Percentiles rank a stretch among this genome's conserved stretches.
Evolutionary conservation across 2,113 vertebrate species (phyloP).

Genomic region (Hypocryptadius cinnamomeus): DNA sequence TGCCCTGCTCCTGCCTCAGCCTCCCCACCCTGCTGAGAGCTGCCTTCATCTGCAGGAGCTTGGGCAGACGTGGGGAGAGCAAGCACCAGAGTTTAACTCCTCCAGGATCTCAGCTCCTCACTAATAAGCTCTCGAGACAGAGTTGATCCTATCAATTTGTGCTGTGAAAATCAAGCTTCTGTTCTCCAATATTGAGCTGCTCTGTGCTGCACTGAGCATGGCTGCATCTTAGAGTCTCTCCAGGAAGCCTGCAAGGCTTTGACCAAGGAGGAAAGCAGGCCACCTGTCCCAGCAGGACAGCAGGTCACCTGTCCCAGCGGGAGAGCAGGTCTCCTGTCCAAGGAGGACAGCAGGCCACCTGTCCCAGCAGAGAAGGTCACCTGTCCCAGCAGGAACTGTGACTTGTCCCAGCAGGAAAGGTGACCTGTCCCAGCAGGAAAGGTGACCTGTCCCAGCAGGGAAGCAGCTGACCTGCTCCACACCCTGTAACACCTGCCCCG

Average conservation of each 20-base stretch:
- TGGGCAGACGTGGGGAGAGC: not conserved
- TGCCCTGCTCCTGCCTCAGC: not conserved
- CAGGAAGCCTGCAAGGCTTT: not conserved
- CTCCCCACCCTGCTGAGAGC: not conserved
- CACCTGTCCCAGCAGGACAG: not conserved
- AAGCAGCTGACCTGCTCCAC: not conserved
- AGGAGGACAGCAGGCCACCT: not conserved
- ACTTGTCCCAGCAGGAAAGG: too few species aligned
- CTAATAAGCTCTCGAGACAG: not conserved
- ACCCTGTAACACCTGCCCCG: rapidly evolving
- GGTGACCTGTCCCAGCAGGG: not conserved
- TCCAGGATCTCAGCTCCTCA: not conserved
- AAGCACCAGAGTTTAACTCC: not conserved
- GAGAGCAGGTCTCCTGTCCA: not conserved
- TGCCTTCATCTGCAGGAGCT: not conserved
- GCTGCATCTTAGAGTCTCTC: rapidly evolving
- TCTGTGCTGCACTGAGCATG: not conserved
- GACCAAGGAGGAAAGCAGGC: not conserved
- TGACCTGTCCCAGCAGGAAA: not conserved
- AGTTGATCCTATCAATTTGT: constrained; percentile 6
- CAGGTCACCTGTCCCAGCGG: not conserved
- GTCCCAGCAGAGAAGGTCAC: too few species aligned
- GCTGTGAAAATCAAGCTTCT: constrained; percentile 31
- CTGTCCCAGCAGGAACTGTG: too few species aligned
- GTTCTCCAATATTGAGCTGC: not conserved